These are phyloP conservation scores for Mesorhabditis sp. DNA, from an alignment of 2,888 invertebrate species.

Conservation along the genomic window DNA sequence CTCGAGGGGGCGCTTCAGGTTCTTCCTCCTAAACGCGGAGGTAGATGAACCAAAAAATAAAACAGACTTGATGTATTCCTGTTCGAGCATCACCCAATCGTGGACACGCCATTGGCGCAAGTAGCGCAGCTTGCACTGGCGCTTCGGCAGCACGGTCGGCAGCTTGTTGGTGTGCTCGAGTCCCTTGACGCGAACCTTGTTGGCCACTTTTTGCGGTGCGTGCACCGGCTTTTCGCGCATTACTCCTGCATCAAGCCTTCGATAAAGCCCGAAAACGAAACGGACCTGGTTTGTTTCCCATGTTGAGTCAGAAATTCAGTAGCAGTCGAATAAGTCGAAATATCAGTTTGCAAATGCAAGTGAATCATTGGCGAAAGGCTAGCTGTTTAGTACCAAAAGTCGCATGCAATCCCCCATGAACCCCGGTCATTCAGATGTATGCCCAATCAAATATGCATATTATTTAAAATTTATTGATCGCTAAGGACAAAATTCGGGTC, in stretches of 20 bases:
- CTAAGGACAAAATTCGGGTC: too few species aligned
- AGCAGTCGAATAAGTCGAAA: background rate
- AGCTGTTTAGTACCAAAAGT: too few species aligned
- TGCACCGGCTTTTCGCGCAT: constrained; percentile 39
- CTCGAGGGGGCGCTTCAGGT: constrained; percentile 25
- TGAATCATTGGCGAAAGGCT: too few species aligned
- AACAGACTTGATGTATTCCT: constrained; percentile 33
- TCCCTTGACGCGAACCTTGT: constrained; percentile 31
- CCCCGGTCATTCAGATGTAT: too few species aligned
- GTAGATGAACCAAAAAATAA: background rate
- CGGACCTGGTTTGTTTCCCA: constrained; percentile 6
- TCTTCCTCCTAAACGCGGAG: constrained; percentile 7
- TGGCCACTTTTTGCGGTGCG: constrained; percentile 39
- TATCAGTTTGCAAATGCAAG: too few species aligned
- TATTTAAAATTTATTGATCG: too few species aligned
- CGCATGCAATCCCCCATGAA: too few species aligned
- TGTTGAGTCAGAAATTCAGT: background rate
- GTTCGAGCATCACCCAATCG: constrained; percentile 45
- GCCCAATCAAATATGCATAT: too few species aligned
- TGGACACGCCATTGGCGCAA: constrained; percentile 44
- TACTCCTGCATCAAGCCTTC: background rate
- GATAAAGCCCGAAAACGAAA: background rate
- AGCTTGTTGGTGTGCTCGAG: constrained; percentile 39
- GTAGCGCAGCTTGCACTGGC: constrained; percentile 41
- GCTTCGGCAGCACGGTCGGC: constrained; percentile 35